Evolutionary conservation across 2,888 invertebrate species (phyloP).

Genomic region (Glyphotaelius pellucidus): DNA sequence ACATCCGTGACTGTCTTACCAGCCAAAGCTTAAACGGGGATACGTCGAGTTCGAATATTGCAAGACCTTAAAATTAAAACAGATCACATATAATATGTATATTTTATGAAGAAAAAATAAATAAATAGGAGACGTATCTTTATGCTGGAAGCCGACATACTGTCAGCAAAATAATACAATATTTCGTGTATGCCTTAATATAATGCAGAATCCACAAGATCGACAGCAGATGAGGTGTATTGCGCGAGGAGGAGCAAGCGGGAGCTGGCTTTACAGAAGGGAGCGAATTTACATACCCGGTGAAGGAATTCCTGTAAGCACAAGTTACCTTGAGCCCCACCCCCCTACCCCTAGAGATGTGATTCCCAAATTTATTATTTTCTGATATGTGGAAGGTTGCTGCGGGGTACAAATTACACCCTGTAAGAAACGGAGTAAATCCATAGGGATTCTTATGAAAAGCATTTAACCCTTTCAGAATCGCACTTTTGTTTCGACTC

Average conservation of each 20-base stretch:
- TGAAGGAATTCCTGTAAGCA: constrained; percentile 18
- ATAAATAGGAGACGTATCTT: not conserved
- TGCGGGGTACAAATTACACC: not conserved
- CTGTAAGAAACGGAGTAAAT: not conserved
- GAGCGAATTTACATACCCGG: constrained; percentile 39
- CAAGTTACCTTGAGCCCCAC: constrained; percentile 10
- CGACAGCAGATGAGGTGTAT: constrained; percentile 28
- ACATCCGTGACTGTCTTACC: no score
- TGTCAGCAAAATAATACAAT: constrained; percentile 8
- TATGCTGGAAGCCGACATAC: not conserved
- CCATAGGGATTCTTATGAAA: not conserved
- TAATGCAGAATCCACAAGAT: constrained; percentile 23
- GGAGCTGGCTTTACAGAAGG: constrained; percentile 13
- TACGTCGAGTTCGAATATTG: no score
- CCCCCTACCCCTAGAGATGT: not conserved
- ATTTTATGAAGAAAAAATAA: not conserved
- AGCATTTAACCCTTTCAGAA: not conserved
- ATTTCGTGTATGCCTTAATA: constrained; percentile 4
- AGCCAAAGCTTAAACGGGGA: no score
- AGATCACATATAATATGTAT: not conserved
- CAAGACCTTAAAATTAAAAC: not conserved
- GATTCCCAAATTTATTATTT: constrained; percentile 4
- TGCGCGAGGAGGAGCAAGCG: not conserved
- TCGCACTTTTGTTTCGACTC: no score
- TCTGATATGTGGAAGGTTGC: not conserved